Conservation (phyloP, 2,797 vertebrate species). For the Ibycter americanus region DNA sequence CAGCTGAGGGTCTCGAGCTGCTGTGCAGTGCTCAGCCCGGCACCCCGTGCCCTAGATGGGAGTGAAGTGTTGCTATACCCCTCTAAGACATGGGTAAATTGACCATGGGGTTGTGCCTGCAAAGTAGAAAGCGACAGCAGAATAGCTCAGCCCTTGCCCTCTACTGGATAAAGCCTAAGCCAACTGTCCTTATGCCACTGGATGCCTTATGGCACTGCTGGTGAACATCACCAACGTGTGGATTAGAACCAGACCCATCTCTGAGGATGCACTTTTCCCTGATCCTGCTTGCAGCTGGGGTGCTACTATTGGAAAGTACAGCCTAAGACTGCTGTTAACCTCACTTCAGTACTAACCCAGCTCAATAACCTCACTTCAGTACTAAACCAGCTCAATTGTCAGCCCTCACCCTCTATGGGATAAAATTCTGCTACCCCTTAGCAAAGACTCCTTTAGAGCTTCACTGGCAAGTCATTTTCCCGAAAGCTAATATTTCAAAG, state of each 20-base stretch:
- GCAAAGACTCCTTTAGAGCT: background rate
- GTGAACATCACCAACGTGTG: rapidly evolving
- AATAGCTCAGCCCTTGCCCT: background rate
- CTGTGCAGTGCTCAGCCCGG: background rate
- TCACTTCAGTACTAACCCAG: background rate
- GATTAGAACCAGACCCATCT: background rate
- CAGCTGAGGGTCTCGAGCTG: background rate
- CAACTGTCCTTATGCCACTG: background rate
- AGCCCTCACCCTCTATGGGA: background rate
- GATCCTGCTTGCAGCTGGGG: background rate
- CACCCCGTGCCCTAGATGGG: background rate
- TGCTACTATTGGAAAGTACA: rapidly evolving
- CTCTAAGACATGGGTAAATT: background rate
- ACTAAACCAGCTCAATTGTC: rapidly evolving
- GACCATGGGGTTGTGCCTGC: rapidly evolving
- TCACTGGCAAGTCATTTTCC: background rate
- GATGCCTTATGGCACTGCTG: background rate
- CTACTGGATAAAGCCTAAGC: background rate
- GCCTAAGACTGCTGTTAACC: background rate
- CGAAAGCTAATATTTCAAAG: background rate
- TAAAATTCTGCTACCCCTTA: background rate
- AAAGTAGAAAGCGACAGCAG: background rate
- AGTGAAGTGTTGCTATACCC: background rate
- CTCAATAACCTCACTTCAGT: background rate
- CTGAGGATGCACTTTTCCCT: background rate